Conservation (phyloP, 2,113 vertebrate species). For the Clinocottus analis region DNA sequence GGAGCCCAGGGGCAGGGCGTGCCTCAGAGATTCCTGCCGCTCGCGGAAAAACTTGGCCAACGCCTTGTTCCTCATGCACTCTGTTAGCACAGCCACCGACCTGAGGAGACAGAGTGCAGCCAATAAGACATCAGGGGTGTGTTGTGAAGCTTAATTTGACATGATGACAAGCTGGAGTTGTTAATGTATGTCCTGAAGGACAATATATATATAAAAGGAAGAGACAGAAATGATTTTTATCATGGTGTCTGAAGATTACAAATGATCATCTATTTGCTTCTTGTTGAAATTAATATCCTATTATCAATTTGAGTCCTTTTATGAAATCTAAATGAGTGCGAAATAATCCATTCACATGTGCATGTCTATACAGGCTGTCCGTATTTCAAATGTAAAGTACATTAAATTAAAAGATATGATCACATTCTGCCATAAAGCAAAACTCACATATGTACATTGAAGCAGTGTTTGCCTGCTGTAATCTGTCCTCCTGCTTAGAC, state of each 20-base stretch:
- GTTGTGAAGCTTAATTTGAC: slow-evolving; percentile 25
- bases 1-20: slow-evolving; percentile 95
- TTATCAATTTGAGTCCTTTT: background rate
- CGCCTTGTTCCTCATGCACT: slow-evolving; percentile 96
- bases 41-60: slow-evolving; percentile 97
- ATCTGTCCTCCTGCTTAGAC: background rate
- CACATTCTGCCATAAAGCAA: background rate
- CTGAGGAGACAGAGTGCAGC: slow-evolving; percentile 79
- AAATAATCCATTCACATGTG: background rate
- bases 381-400: background rate
- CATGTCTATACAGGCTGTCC: background rate
- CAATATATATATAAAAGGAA: background rate
- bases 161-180: slow-evolving; percentile 6
- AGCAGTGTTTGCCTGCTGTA: background rate
- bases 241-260: background rate
- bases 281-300: background rate
- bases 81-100: slow-evolving; percentile 95
- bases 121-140: slow-evolving; percentile 27
- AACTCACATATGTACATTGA: background rate
- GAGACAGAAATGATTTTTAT: background rate
- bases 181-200: background rate
- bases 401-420: no score
- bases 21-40: slow-evolving; percentile 92
- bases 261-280: background rate
- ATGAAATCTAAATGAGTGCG: background rate